Conservation (phyloP, 2,888 invertebrate genomes). For the Lucinisca nassula region DNA sequence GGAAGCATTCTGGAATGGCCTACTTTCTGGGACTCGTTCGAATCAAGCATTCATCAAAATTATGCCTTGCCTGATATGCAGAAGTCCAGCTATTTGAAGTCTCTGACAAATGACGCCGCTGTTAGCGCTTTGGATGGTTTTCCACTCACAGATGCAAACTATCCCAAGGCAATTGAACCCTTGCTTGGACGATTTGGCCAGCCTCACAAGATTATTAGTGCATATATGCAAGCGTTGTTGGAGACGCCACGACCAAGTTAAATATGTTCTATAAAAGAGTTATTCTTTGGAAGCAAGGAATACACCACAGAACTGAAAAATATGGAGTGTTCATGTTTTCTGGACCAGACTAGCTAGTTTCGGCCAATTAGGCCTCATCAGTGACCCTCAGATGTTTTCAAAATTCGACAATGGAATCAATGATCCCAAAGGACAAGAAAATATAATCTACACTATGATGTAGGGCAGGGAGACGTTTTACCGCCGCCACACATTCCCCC, state of each 20-base stretch:
- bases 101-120: constrained; percentile 9
- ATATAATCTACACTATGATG: too few species aligned
- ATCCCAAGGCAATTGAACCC: constrained; percentile 4
- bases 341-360: too few species aligned
- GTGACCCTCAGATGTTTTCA: too few species aligned
- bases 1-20: constrained; percentile 13
- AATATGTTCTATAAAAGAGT: too few species aligned
- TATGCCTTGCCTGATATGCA: background rate
- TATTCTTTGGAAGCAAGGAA: too few species aligned
- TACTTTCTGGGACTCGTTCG: constrained; percentile 30
- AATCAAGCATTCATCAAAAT: constrained; percentile 21
- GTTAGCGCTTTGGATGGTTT: constrained; percentile 8
- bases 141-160: constrained; percentile 17
- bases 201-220: constrained; percentile 9
- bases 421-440: too few species aligned
- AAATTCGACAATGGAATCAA: too few species aligned
- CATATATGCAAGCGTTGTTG: constrained; percentile 32
- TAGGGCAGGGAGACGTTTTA: too few species aligned
- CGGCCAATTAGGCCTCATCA: too few species aligned
- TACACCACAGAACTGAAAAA: too few species aligned
- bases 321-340: too few species aligned
- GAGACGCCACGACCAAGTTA: constrained; percentile 24
- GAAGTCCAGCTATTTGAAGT: constrained; percentile 22
- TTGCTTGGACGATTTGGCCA: constrained; percentile 18
- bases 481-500: too few species aligned